Evolutionary conservation across 2,113 vertebrate species (phyloP).

Genomic region (Danio rerio): GRCz12tu NC_133196.1:16063501-16064000

Average conservation of each 20-base stretch:
- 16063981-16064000: constrained; percentile 91
- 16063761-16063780: constrained; percentile 66
- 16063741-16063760: neutral
- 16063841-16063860: constrained; percentile 97
- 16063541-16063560: neutral
- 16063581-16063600: constrained; percentile 75
- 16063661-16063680: constrained; percentile 94
- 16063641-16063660: constrained; percentile 93
- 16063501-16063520: neutral
- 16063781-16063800: constrained; percentile 94
- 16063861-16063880: constrained; percentile 76
- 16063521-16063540: neutral
- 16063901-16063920: too few relatives aligned
- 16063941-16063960: constrained; percentile 88
- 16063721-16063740: neutral
- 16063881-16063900: neutral
- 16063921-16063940: neutral
- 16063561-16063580: neutral
- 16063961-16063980: constrained; percentile 92
- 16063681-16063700: constrained; percentile 97
- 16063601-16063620: constrained; percentile 97
- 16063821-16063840: constrained; percentile 95
- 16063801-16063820: constrained; percentile 96
- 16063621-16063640: constrained; percentile 88
- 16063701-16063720: constrained; percentile 81